Percentiles rank a stretch among this genome's conserved stretches.
These are phyloP conservation scores for Pelecanus crispus DNA, from an alignment of 2,113 vertebrate species.

Conservation along the genomic window DNA sequence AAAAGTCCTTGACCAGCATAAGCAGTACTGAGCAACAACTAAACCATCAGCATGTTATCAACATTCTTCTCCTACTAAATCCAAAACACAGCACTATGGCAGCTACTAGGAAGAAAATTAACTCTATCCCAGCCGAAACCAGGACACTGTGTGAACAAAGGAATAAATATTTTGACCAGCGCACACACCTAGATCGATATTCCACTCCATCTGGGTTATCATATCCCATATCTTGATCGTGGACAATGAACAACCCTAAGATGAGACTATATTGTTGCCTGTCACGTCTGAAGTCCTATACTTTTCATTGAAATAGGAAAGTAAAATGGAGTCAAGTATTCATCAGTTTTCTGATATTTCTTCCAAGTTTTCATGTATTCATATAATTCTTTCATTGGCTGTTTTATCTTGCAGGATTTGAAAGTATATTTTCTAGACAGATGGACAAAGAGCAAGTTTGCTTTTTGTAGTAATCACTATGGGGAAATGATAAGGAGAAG, in stretches of 20 bases:
- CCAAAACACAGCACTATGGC: too few relatives aligned
- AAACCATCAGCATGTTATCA: too few relatives aligned
- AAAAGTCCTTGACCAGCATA: too few relatives aligned
- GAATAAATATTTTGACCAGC: background rate
- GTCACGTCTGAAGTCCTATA: background rate
- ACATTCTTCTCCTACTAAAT: too few relatives aligned
- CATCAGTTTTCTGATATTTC: background rate
- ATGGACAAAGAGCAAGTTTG: background rate
- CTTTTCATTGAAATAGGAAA: background rate
- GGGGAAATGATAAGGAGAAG: background rate
- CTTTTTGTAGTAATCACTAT: background rate
- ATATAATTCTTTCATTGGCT: background rate
- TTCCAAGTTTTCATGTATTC: background rate
- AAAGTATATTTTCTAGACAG: background rate
- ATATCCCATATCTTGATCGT: background rate
- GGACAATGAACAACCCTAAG: background rate
- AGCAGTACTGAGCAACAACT: too few relatives aligned
- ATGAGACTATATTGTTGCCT: background rate
- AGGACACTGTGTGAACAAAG: background rate
- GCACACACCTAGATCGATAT: background rate
- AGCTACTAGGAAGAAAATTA: too few relatives aligned
- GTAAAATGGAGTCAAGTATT: background rate
- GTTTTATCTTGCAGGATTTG: background rate
- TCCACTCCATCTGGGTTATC: background rate
- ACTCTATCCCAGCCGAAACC: too few relatives aligned